Evolutionary conservation across 2,797 vertebrate species (phyloP).

Genomic region (Neosilurus hyrtlii): DNA sequence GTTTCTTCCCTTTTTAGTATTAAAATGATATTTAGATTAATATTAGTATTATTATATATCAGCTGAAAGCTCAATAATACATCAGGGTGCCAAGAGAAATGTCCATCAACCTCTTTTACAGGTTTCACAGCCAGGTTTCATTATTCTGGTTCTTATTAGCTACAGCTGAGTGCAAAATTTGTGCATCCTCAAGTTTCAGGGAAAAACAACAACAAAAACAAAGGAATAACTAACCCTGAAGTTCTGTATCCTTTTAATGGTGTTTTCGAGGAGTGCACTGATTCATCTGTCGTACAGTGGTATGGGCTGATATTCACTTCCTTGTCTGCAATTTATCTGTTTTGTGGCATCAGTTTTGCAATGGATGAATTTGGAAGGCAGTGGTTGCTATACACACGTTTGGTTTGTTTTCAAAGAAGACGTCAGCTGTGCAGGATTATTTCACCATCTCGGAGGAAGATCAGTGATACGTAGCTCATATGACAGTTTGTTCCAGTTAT

Average conservation of each 20-base stretch:
- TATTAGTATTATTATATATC: background rate
- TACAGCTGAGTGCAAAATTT: background rate
- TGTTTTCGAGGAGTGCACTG: background rate
- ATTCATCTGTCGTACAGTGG: no score
- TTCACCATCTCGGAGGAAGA: no score
- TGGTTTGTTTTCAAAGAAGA: no score
- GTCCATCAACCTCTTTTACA: background rate
- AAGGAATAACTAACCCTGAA: background rate
- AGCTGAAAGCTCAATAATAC: constrained; percentile 10
- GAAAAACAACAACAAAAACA: background rate
- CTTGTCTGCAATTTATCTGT: no score
- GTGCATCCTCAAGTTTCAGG: background rate
- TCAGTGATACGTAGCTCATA: no score
- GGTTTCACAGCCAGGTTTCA: background rate
- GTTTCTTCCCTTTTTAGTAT: background rate
- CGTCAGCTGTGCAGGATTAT: no score
- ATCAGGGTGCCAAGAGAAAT: background rate
- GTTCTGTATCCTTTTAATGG: background rate
- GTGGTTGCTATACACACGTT: no score
- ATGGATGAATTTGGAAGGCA: no score
- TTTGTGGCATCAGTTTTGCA: no score
- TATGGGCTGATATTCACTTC: no score
- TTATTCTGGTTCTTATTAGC: background rate
- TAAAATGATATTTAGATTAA: background rate
- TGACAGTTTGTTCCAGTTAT: no score